Evolutionary conservation across 2,888 invertebrate genomes (phyloP).

Genomic region (Sycophila texana): DNA sequence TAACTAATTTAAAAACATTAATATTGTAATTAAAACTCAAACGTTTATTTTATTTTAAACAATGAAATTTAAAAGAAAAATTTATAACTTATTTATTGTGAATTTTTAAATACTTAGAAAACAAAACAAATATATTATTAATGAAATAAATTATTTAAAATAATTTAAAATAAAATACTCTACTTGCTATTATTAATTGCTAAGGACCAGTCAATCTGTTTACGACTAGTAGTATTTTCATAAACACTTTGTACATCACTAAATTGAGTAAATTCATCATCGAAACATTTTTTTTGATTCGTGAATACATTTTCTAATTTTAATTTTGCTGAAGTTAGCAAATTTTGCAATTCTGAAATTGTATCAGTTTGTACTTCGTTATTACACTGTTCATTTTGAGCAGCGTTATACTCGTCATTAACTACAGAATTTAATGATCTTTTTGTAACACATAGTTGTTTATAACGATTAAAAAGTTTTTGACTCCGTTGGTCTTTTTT

Average conservation of each 20-base stretch:
- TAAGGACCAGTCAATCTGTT: constrained; percentile 52
- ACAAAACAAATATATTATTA: not conserved
- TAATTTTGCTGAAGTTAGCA: not conserved
- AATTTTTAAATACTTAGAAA: no score
- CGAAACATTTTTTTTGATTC: not conserved
- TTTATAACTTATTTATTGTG: no score
- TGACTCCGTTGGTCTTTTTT: not conserved
- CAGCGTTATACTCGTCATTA: not conserved
- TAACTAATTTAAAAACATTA: no score
- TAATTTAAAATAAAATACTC: constrained; percentile 3
- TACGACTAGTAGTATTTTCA: constrained; percentile 52
- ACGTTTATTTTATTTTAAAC: no score
- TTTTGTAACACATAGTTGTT: not conserved
- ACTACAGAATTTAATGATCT: not conserved
- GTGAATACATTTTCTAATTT: not conserved
- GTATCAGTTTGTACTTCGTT: not conserved
- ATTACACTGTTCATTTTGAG: constrained; percentile 1
- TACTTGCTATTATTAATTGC: not conserved
- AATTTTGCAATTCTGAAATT: constrained; percentile 12
- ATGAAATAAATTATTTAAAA: constrained; percentile 18
- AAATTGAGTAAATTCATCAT: not conserved
- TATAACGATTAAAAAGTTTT: constrained; percentile 36
- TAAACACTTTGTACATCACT: constrained; percentile 43
- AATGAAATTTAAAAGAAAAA: no score
- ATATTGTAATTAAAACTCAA: no score